Evolutionary conservation across 2,888 invertebrate species (phyloP).

Genomic region (Strigamia transsilvanica): DNA sequence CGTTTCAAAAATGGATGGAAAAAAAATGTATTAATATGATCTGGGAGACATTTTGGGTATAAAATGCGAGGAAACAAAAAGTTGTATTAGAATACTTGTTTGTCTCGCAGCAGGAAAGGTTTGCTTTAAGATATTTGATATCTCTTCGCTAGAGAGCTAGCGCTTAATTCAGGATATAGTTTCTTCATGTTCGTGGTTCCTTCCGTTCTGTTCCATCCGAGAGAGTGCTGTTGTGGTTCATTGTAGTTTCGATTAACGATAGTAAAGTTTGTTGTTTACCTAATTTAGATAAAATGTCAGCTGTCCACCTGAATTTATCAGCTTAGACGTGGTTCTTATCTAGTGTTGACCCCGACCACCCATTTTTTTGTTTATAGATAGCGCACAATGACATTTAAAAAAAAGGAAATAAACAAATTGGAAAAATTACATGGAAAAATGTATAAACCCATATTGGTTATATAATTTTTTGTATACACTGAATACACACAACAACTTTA

Average conservation of each 20-base stretch:
- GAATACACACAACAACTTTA: no score
- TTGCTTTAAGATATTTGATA: neutral
- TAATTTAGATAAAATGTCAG: constrained; percentile 7
- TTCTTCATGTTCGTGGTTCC: neutral
- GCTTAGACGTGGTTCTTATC: neutral
- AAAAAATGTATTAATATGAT: neutral
- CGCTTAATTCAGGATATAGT: constrained; percentile 4
- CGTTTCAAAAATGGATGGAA: neutral
- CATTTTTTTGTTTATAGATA: neutral
- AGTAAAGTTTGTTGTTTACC: neutral
- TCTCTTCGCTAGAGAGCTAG: neutral
- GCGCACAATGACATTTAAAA: neutral
- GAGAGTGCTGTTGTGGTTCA: neutral
- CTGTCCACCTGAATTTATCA: constrained; percentile 9
- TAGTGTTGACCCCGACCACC: neutral
- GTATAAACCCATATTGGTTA: neutral
- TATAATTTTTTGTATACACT: neutral
- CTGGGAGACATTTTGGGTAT: no score
- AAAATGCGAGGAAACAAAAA: neutral
- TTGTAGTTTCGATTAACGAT: constrained; percentile 15
- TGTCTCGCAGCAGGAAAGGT: neutral
- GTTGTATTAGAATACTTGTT: neutral
- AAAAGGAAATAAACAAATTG: neutral
- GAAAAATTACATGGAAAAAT: neutral
- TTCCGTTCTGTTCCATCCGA: constrained; percentile 3